Evolutionary conservation across 2,113 vertebrate genomes (phyloP), one percentile per base, ranked within the genome.

Genomic region (Malurus alboscapulatus): DNA sequence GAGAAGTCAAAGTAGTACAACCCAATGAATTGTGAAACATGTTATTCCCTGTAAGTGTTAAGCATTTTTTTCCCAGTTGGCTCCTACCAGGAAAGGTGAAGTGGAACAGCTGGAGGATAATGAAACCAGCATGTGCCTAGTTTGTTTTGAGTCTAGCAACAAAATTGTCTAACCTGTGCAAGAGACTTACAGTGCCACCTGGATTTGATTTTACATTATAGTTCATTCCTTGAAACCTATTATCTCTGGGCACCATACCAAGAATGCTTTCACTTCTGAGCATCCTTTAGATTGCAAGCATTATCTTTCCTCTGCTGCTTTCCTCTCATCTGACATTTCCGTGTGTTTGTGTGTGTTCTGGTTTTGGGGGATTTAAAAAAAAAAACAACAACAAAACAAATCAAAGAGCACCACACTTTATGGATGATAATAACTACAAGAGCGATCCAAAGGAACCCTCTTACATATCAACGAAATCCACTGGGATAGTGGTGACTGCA

Each of bases 31-130:
- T 94, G 89, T 91, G 92, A 90, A 95, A 93, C 84, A 84, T 75
- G 84, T 92, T 95, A 88, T 93, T 96, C 94, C 66, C 58, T 82
- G 58, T 79, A 95, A 97, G 87, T 88, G 84, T 95, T 92, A 97
- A 96, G 80, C 66, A 91, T 66, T 91, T 91, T 94, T 93, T 94
- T 92, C 81, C 77, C 84, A 0, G 63, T 84, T 92, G 93, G 84
- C 83, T 95, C 94, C 95, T 96, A 95, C 92, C 67, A 96, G 88
- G 92, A 95, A 96, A 97, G 96, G 97, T 95, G 96, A 97, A 97
- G 95, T 93, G 88, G 93, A 97, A 96, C 92, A 93, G 96, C 92
- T 96, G 91, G 89, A 95, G 69, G 83, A 96, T 96, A 97, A 96
- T 97, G 95, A 96, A 97, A 96, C 77, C 97, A 96, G 94, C 95